phyloP scores from a whole-genome alignment of 2,113 vertebrate genomes.

The Ptilorrhoa leucosticta region DNA sequence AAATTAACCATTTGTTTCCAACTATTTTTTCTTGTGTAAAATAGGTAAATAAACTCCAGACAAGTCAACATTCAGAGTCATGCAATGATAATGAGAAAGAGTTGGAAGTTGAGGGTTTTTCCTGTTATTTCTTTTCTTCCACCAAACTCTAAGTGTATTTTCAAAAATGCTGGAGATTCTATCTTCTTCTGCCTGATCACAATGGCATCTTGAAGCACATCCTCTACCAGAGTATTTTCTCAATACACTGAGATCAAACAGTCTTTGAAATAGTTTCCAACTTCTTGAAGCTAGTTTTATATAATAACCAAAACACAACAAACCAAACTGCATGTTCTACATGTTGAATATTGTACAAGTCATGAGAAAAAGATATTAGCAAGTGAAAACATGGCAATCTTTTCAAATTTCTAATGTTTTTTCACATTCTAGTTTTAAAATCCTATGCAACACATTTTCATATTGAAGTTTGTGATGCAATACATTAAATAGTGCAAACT shows the following conservation, averaged over 20 bases:
- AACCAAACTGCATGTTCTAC: rapidly evolving
- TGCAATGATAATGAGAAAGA: not conserved
- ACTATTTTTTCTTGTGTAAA: not conserved
- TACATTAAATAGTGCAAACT: not conserved
- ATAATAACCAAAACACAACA: not conserved
- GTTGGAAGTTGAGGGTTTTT: not conserved
- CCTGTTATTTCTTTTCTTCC: not conserved
- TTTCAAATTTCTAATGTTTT: not conserved
- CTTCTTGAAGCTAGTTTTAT: not conserved
- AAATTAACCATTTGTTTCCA: not conserved
- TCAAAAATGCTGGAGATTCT: not conserved
- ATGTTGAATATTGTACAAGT: not conserved
- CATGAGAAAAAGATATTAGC: not conserved
- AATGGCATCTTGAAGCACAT: not conserved
- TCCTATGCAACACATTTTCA: not conserved
- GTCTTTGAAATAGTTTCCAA: not conserved
- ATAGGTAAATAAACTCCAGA: not conserved
- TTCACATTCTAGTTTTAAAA: not conserved
- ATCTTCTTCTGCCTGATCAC: not conserved
- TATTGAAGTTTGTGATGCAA: not conserved
- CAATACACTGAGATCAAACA: not conserved
- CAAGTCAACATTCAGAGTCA: not conserved
- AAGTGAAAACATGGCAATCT: not conserved
- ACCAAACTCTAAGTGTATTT: not conserved
- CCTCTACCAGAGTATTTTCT: not conserved